Conservation (phyloP, 1,140 invertebrate species). For the Drosophila ananassae region DNA sequence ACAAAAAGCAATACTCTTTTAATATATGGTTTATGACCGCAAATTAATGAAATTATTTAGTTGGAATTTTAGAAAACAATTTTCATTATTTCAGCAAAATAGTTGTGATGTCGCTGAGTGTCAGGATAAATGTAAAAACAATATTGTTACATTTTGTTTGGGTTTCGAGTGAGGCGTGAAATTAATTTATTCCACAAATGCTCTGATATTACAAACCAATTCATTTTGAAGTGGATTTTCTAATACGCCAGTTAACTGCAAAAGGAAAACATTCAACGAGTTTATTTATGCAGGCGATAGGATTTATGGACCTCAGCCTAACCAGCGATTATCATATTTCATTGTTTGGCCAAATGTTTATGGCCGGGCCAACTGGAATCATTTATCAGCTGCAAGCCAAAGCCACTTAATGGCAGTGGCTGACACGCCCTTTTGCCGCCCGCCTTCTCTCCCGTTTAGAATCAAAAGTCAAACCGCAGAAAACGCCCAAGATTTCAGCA, state of each 20-base stretch:
- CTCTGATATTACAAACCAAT: conserved; percentile 1
- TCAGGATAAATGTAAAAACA: neutral
- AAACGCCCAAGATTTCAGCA: conserved; percentile 36
- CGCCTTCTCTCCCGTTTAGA: neutral
- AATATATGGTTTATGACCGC: neutral
- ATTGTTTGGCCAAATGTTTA: conserved; percentile 54
- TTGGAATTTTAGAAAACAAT: neutral
- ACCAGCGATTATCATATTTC: conserved; percentile 56
- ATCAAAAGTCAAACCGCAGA: conserved; percentile 54
- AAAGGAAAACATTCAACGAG: conserved; percentile 6
- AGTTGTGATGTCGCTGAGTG: neutral
- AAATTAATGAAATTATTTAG: neutral
- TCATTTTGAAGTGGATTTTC: conserved; percentile 9
- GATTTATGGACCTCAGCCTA: conserved; percentile 41
- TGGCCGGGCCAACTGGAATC: conserved; percentile 45
- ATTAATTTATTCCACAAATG: neutral
- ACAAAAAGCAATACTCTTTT: neutral
- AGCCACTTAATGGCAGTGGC: conserved; percentile 50
- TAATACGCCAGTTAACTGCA: conserved; percentile 8
- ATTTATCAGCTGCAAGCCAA: conserved; percentile 61
- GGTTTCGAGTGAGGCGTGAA: neutral
- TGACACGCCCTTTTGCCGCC: conserved; percentile 7
- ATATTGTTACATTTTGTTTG: neutral
- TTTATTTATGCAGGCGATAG: conserved; percentile 38
- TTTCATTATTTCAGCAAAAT: neutral